Percentiles rank a stretch among this genome's conserved stretches.
phyloP scores from a whole-genome alignment of 2,888 invertebrate species.

The Tigriopus californicus region DNA sequence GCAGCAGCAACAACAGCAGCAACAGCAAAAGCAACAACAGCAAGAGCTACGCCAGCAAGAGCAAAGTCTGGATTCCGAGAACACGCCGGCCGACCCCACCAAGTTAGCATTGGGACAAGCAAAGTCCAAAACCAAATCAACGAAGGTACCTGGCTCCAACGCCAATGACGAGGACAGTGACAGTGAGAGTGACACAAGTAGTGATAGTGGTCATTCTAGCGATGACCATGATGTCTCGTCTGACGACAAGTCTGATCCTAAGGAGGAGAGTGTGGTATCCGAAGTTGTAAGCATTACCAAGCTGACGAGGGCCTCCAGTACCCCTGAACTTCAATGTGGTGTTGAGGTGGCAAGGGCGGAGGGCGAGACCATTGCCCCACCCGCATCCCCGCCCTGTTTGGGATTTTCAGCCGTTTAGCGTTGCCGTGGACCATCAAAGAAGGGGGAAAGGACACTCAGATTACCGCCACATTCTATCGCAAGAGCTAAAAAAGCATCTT shows the following conservation, averaged over 20 bases:
- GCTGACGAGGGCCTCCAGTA: no score
- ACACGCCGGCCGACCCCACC: background rate
- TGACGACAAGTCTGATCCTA: background rate
- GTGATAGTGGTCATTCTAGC: slow-evolving; percentile 10
- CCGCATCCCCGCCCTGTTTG: no score
- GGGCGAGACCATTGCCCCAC: no score
- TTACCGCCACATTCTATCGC: no score
- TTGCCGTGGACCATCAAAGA: no score
- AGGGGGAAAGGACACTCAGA: no score
- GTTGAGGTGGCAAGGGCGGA: no score
- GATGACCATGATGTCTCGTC: slow-evolving; percentile 9
- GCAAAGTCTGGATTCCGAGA: background rate
- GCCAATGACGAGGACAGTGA: slow-evolving; percentile 1
- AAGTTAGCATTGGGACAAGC: background rate
- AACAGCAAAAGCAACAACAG: background rate
- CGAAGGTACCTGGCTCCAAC: background rate
- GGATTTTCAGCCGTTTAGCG: no score
- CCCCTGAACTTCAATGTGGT: no score
- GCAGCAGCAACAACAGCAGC: background rate
- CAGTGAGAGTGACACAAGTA: slow-evolving; percentile 11
- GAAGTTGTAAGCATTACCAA: no score
- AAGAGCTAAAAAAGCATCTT: no score
- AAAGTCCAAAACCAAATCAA: background rate
- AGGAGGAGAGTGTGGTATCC: background rate
- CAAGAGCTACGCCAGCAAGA: background rate